phyloP scores from a whole-genome alignment of 1,140 invertebrate genomes.

The Rhagoletis pomonella region DNA sequence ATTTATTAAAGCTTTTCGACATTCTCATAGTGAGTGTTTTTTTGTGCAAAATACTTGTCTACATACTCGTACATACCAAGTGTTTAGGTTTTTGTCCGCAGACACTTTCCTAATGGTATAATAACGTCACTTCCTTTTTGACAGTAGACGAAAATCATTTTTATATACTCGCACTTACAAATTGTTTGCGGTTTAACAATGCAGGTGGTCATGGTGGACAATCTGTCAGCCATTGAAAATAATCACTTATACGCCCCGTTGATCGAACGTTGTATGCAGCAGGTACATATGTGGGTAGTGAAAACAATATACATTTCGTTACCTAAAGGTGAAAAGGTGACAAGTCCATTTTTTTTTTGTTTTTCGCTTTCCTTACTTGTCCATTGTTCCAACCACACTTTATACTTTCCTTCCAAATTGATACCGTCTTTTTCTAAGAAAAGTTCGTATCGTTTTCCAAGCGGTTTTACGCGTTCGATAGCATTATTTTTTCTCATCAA shows the following conservation, averaged over 20 bases:
- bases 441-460: no score
- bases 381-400: no score
- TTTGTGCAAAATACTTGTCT: not conserved
- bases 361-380: no score
- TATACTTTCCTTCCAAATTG: no score
- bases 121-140: not conserved
- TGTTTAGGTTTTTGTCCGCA: not conserved
- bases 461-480: no score
- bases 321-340: no score
- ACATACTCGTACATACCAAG: not conserved
- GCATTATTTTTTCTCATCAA: no score
- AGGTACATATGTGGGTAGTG: not conserved
- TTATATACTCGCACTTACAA: not conserved
- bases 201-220: not conserved
- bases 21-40: not conserved
- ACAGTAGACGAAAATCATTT: constrained; percentile 20
- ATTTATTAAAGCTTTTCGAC: constrained; percentile 9
- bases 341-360: no score
- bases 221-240: constrained; percentile 9
- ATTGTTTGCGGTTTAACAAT: constrained; percentile 8
- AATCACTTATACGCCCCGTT: constrained; percentile 42
- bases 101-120: constrained; percentile 37
- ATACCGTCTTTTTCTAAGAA: no score
- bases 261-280: not conserved
- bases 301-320: no score